Evolutionary conservation across 2,888 invertebrate genomes (phyloP).

Genomic region (Tubulanus polymorphus): DNA sequence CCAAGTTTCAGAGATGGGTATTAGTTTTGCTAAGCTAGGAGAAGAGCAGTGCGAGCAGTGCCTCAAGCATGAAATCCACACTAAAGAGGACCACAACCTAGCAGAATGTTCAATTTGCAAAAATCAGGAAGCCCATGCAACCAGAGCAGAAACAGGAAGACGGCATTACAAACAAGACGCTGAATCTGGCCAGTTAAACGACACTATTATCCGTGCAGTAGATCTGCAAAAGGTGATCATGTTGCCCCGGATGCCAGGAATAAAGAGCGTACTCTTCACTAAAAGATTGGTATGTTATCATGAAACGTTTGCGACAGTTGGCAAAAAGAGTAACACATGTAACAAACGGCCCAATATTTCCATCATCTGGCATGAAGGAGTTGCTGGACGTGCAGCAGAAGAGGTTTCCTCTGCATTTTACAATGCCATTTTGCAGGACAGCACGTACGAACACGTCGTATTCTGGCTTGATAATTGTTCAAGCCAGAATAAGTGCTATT

Average conservation of each 20-base stretch:
- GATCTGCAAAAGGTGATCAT: conserved; percentile 20
- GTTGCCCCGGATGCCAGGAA: conserved; percentile 13
- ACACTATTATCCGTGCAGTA: conserved; percentile 9
- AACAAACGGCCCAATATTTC: conserved; percentile 8
- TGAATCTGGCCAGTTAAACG: neutral
- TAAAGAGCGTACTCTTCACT: conserved; percentile 13
- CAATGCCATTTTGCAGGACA: conserved; percentile 3
- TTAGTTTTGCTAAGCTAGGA: conserved; percentile 18
- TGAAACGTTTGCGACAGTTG: conserved; percentile 10
- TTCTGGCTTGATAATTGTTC: conserved; percentile 20
- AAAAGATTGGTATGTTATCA: conserved; percentile 10
- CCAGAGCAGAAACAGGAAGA: conserved; percentile 4
- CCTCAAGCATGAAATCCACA: conserved; percentile 1
- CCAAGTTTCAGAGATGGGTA: conserved; percentile 9
- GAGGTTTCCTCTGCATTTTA: conserved; percentile 13
- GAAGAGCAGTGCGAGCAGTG: conserved; percentile 17
- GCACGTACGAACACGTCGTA: conserved; percentile 11
- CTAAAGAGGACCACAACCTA: neutral
- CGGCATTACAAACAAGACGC: conserved; percentile 2
- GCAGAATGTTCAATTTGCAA: conserved; percentile 10
- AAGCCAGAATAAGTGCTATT: conserved; percentile 20
- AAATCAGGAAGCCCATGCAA: conserved; percentile 3
- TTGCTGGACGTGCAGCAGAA: conserved; percentile 13
- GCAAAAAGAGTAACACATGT: conserved; percentile 9
- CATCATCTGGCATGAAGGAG: conserved; percentile 15